These are phyloP conservation scores for Mastomys coucha DNA, from an alignment of 2,113 vertebrate genomes.

Conservation along the genomic window DNA sequence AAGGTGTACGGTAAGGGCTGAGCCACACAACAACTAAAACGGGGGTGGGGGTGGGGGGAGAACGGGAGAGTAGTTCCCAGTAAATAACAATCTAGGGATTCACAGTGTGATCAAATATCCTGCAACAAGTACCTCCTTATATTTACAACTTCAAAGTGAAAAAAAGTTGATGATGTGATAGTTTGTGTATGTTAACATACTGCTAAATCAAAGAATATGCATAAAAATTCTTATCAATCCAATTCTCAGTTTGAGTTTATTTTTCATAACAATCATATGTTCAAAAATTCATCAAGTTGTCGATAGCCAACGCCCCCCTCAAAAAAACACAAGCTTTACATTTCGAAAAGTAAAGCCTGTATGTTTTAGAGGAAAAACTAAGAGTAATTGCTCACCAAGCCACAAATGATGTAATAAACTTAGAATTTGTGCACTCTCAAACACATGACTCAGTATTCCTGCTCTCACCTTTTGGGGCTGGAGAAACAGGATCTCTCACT, in stretches of 20 bases:
- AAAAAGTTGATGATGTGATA: not conserved
- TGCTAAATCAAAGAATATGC: not conserved
- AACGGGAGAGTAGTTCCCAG: no score
- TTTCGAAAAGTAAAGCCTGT: slow-evolving; percentile 29
- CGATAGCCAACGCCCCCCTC: not conserved
- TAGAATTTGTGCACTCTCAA: not conserved
- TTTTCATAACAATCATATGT: not conserved
- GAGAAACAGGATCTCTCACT: not conserved
- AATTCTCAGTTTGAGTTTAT: not conserved
- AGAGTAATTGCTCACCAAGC: not conserved
- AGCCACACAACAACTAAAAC: no score
- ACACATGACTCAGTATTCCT: not conserved
- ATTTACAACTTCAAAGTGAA: not conserved
- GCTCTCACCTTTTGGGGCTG: not conserved
- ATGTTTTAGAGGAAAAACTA: not conserved
- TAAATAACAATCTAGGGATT: no score
- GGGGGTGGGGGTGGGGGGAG: no score
- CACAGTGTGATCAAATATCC: no score
- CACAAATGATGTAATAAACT: not conserved
- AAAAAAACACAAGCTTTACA: not conserved
- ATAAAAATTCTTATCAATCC: not conserved
- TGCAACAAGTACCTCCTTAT: no score
- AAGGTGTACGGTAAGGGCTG: no score
- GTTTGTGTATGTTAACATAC: not conserved
- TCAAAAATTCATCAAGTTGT: not conserved